Base-by-base conservation (phyloP, 2,797 vertebrate species). In the Thalassophryne amazonica region DNA sequence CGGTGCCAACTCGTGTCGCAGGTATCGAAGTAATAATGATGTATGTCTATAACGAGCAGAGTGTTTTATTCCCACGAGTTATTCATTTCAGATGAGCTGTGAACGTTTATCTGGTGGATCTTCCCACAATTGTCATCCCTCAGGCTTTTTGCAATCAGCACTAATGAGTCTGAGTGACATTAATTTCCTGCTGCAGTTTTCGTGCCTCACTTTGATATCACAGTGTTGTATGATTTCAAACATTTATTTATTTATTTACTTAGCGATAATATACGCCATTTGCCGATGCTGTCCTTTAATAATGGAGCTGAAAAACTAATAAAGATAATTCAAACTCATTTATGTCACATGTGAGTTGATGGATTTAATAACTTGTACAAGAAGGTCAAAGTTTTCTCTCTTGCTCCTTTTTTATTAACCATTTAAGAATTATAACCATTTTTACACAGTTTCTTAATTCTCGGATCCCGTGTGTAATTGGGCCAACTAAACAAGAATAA, bases 21-120 rank as follows among this genome's bases (percentile, higher is more conserved):
- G 24, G 12, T 58, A 56, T 73, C 20, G 13, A 4, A 73, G 73
- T 70, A 74, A 78, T 64, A 78, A 63, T 9, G 21, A 8, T 19
- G 12, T 56, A 50, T 51, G 49, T 53, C 10, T 55, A 10, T 36
- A 36, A 51, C 42, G 14, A 25, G 16, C 24, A 6, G 47, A 41
- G 48, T 37, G 13, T 38, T 61, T 69, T 46, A 31, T 53, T 70
- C 59, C 60, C 60, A 30, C 30, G 19, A 14, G 42, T 69, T 68
- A 59, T 73, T 75, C 63, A 59, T 65, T 60, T 47, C 27, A 19
- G 50, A 59, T 38, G 2, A 68, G 31, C 29, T 36, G 36, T n/a
- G 4, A 6, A 16, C 1, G 5, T 29, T 50, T 45, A 20, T 6
- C 15, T 2, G 7, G 32, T 29, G 23, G 46, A 5, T 35, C 42